Evolutionary conservation across 2,113 vertebrate species (phyloP), one percentile per base, ranked within the genome.

Genomic region (Austrofundulus limnaeus): DNA sequence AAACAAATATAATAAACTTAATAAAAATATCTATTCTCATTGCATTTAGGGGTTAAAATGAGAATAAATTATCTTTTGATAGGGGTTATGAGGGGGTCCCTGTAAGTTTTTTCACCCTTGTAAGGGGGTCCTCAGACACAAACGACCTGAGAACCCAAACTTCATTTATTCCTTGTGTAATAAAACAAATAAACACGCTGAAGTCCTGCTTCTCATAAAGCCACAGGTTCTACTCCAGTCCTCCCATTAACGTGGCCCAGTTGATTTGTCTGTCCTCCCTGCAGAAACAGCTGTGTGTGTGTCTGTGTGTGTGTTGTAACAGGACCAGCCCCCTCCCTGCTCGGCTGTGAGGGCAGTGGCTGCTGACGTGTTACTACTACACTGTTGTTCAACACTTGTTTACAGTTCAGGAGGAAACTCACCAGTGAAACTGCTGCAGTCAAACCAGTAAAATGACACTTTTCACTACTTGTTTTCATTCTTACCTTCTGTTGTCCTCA

Each of bases 301-400:
- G 42, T 11, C 21, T 12, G 47, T 50, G 49, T n/a, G n/a, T n/a
- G n/a, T 50, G 34, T 25, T 55, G 52, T 47, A 47, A 55, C 41
- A 39, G 51, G 84, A 73, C 81, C 83, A 67, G 73, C 70, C 84
- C 79, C 79, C 87, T 81, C 82, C 79, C 78, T 41, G 67, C 80
- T 52, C 70, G 2, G 66, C 4, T 50, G 46, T 17, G 76, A 84
- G 83, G 80, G 80, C 76, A 81, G 85, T 86, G 86, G 84, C 83
- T 90, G 88, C 89, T 92, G 91, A 92, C 87, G 92, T 93, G 91
- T 92, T 92, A 92, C 90, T 92, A 91, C 89, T 91, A 89, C 83
- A 73, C 74, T 85, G 87, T 90, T 91, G 85, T 92, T 87, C 88
- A 76, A 67, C 81, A 78, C 87, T 89, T 87, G 87, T 91, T 90